Evolutionary conservation across 2,113 vertebrate genomes (phyloP), one percentile per base, ranked within the genome.

Genomic region (Pollachius pollachius): DNA sequence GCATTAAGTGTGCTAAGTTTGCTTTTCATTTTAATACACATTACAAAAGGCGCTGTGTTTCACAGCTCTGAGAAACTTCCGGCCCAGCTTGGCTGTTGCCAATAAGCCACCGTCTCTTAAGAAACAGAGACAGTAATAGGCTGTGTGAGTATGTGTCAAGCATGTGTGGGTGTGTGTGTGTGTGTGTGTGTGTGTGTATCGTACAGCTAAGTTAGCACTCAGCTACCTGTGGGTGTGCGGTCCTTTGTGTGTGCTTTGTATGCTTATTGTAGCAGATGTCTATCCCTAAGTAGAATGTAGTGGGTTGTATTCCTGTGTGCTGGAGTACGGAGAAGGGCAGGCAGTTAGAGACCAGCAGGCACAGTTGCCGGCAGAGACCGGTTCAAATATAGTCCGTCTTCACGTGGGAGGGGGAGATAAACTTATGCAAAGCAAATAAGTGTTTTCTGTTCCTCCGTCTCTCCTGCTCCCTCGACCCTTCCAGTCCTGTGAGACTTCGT

Each of bases 321-420:
- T 12, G 12, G 41, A 48, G 12, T 48, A 12, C 2, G 41, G 41
- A 48, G 41, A 48, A 48, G 12, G 41, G 70, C 68, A 74, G 80
- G 64, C 80, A 80, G 70, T 63, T 71, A 81, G 34, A 7, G 72
- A 86, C 76, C 77, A 74, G 67, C 70, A 84, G 71, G 84, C 52
- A 69, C 71, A 25, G 74, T 75, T 73, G 71, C 69, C 73, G 69
- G 70, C 71, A 74, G 65, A 79, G 71, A 78, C 79, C 76, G 71
- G 52, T 86, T 84, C 21, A 79, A 78, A 78, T 80, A 71, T 78
- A 72, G 73, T 73, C 76, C 76, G 58, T 79, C 68, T 48, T 9
- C 41, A 48, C 62, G 17, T 81, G 73, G 62, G 85, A 65, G 48
- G 62, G 65, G 76, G 70, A 25, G 79, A 66, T 76, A 64, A 72